Conservation (phyloP, 35 echinoderm and acorn worm species). For the Stichopus chloronotus region DNA sequence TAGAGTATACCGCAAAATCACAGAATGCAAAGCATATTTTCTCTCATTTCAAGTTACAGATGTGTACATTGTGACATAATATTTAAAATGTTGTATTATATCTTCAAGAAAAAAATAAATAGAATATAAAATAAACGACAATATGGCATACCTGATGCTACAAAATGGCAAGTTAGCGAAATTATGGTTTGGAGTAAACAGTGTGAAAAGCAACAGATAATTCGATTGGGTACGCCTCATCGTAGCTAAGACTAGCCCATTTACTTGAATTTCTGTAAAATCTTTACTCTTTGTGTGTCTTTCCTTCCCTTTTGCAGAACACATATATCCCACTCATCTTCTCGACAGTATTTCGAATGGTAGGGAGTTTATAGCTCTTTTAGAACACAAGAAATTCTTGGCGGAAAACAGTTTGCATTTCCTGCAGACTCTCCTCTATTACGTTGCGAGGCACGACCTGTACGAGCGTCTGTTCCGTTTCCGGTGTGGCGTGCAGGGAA, state of each 20-base stretch:
- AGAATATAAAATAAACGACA: no score
- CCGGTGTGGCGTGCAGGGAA: slow-evolving; percentile 64
- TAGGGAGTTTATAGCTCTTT: slow-evolving; percentile 52
- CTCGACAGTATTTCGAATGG: slow-evolving; percentile 60
- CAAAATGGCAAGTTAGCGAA: no score
- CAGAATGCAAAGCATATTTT: no score
- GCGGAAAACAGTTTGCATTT: slow-evolving; percentile 90
- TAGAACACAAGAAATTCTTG: slow-evolving; percentile 76
- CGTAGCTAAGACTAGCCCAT: background rate
- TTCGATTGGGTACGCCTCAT: no score
- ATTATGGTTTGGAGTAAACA: no score
- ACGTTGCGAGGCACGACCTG: slow-evolving; percentile 81
- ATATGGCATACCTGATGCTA: no score
- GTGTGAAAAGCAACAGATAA: no score
- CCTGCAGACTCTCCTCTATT: slow-evolving; percentile 88
- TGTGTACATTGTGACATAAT: no score
- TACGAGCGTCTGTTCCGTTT: slow-evolving; percentile 83
- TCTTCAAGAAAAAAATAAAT: no score
- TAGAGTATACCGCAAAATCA: no score
- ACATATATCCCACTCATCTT: slow-evolving; percentile 66
- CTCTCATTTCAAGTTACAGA: no score
- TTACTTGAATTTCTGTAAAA: background rate
- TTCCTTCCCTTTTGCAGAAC: slow-evolving; percentile 46
- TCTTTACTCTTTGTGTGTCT: background rate
- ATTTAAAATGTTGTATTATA: no score